phyloP scores from a whole-genome alignment of 2,888 invertebrate genomes.

The Pseudoips prasinana region DNA sequence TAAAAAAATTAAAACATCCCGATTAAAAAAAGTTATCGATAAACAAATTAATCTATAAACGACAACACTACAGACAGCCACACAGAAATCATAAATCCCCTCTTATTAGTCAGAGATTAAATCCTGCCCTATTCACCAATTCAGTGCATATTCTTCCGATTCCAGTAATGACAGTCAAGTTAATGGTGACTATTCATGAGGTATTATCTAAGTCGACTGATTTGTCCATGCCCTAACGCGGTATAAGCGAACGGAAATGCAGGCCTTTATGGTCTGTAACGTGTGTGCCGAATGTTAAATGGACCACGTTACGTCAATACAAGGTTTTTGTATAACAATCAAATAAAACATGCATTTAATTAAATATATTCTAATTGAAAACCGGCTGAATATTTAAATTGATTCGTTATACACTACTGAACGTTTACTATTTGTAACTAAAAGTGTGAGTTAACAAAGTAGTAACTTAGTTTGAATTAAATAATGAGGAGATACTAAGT shows the following conservation, averaged over 20 bases:
- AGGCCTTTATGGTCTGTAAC: slow-evolving; percentile 55
- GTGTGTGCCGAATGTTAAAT: slow-evolving; percentile 57
- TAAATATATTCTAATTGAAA: slow-evolving; percentile 13
- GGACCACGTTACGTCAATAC: slow-evolving; percentile 50
- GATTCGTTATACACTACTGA: too few relatives aligned
- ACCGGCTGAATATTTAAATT: slow-evolving; percentile 12
- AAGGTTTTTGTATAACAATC: slow-evolving; percentile 23
- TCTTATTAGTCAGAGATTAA: too few relatives aligned
- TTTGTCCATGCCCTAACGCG: slow-evolving; percentile 59
- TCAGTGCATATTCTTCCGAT: too few relatives aligned
- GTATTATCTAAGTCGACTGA: slow-evolving; percentile 58
- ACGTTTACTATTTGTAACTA: too few relatives aligned
- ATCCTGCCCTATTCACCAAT: too few relatives aligned
- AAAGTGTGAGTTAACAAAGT: too few relatives aligned
- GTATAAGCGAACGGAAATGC: slow-evolving; percentile 63
- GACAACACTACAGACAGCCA: too few relatives aligned
- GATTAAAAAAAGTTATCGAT: too few relatives aligned
- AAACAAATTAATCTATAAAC: too few relatives aligned
- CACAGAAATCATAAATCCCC: too few relatives aligned
- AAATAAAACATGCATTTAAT: slow-evolving; percentile 11
- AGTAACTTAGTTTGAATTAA: neutral
- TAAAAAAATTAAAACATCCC: too few relatives aligned
- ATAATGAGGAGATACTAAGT: neutral
- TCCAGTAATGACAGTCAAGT: slow-evolving; percentile 2
- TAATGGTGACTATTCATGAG: slow-evolving; percentile 52